phyloP scores from a whole-genome alignment of 2,797 vertebrate species.

The Petrocephalus schoutedeni region DNA sequence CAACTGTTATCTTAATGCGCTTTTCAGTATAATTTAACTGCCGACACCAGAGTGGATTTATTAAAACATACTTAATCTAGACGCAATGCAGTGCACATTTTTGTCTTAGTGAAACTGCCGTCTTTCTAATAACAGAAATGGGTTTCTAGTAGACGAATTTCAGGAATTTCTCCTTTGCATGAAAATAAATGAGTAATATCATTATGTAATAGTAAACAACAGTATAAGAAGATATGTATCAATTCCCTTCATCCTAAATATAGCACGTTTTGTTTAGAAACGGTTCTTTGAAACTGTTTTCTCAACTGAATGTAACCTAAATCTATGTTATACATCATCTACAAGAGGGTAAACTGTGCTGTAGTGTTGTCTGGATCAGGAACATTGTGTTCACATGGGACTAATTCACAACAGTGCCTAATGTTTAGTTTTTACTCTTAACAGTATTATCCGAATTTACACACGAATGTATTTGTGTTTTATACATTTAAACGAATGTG shows the following conservation, averaged over 20 bases:
- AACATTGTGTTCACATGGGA: neutral
- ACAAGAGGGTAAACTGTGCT: neutral
- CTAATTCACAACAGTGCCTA: neutral
- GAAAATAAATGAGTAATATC: neutral
- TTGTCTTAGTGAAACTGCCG: constrained; percentile 24
- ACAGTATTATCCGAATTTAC: neutral
- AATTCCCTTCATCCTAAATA: neutral
- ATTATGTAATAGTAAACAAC: neutral
- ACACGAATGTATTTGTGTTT: neutral
- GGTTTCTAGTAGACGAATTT: neutral
- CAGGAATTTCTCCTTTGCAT: neutral
- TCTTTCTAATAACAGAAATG: neutral
- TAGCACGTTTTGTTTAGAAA: neutral
- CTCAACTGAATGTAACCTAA: neutral
- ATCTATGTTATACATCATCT: neutral
- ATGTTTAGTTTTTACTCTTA: too few relatives aligned
- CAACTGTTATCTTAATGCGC: constrained; percentile 50
- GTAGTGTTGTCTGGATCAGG: neutral
- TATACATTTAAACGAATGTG: neutral
- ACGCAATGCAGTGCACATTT: constrained; percentile 39
- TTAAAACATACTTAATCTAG: constrained; percentile 40
- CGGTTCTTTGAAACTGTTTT: neutral
- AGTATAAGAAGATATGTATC: neutral
- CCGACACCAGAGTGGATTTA: constrained; percentile 32
- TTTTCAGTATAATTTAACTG: constrained; percentile 35